Conservation (phyloP, 2,113 vertebrate genomes). For the Stomatorhinus ivindoensis region DNA sequence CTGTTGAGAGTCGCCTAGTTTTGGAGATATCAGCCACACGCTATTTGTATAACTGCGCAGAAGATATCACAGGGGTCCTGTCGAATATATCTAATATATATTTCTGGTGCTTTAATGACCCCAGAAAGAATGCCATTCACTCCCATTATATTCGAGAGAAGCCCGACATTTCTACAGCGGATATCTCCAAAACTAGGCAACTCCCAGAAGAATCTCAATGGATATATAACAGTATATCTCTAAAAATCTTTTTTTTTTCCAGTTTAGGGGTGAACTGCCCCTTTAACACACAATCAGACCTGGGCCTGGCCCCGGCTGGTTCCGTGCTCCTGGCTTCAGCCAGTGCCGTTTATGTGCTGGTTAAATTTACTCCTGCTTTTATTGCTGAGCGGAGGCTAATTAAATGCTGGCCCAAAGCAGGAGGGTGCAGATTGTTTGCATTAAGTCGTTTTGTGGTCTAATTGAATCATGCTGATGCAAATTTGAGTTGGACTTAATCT, state of each 20-base stretch:
- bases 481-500: slow-evolving; percentile 26
- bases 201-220: not conserved
- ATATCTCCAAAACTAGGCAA: not conserved
- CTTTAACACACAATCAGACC: not conserved
- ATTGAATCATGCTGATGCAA: slow-evolving; percentile 24
- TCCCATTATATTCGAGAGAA: not conserved
- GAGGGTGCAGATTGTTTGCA: slow-evolving; percentile 15
- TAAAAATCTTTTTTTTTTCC: not conserved
- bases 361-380: slow-evolving; percentile 8
- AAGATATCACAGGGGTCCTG: no score
- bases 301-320: not conserved
- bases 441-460: slow-evolving; percentile 17
- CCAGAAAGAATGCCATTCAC: not conserved
- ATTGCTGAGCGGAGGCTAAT: slow-evolving; percentile 15
- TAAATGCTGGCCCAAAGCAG: slow-evolving; percentile 7
- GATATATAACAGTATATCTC: not conserved
- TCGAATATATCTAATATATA: no score
- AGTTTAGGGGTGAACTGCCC: not conserved
- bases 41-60: no score
- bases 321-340: not conserved
- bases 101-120: not conserved
- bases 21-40: not conserved
- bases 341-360: slow-evolving; percentile 8
- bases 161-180: not conserved
- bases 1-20: not conserved